Percentiles rank a stretch among this genome's conserved stretches.
Conservation (phyloP, 2,113 vertebrate species). For the Notechis scutatus region DNA sequence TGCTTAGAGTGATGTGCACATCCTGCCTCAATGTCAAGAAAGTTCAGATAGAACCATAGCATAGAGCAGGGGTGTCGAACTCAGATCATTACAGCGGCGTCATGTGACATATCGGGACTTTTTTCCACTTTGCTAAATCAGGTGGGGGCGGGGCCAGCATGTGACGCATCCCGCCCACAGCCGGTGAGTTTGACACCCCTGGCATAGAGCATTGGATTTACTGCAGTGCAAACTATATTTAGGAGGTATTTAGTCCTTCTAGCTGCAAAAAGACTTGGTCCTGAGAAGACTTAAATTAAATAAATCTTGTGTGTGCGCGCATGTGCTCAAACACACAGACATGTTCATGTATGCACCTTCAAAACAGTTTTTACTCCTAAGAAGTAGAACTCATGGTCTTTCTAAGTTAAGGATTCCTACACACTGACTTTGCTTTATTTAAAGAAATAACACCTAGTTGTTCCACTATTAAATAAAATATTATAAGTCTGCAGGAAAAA, state of each 20-base stretch:
- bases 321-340: too few relatives aligned
- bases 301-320: not conserved
- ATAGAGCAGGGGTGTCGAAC: not conserved
- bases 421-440: not conserved
- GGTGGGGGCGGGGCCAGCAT: too few relatives aligned
- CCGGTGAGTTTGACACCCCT: too few relatives aligned
- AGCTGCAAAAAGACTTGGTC: not conserved
- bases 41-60: not conserved
- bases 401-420: not conserved
- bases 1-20: not conserved
- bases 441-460: not conserved
- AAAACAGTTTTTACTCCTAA: not conserved
- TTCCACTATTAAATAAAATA: not conserved
- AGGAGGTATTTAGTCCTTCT: not conserved
- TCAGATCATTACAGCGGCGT: fast-evolving
- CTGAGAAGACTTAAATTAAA: not conserved
- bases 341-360: not conserved
- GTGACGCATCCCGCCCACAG: too few relatives aligned
- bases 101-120: too few relatives aligned
- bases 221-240: not conserved
- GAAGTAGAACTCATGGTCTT: not conserved
- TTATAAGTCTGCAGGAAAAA: not conserved
- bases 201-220: not conserved
- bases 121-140: too few relatives aligned
- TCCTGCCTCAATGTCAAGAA: not conserved